phyloP scores from a whole-genome alignment of 2,797 vertebrate species.

The Leptodactylus fallax region DNA sequence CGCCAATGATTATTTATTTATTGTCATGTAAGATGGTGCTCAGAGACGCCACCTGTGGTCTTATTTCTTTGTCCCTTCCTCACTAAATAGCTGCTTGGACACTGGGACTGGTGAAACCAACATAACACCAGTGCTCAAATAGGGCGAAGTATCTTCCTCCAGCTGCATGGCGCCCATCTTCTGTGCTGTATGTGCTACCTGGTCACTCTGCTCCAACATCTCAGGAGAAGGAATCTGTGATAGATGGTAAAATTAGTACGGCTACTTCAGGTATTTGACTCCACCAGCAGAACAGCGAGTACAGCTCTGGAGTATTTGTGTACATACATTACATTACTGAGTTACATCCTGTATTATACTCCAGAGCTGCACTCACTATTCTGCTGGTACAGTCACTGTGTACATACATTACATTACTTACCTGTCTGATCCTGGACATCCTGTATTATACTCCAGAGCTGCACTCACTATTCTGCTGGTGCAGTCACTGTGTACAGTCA shows the following conservation, averaged over 20 bases:
- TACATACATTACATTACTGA: too few relatives aligned
- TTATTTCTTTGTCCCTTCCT: background rate
- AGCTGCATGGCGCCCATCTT: background rate
- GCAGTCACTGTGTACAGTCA: too few relatives aligned
- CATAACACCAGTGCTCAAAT: slow-evolving; percentile 12
- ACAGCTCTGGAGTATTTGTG: too few relatives aligned
- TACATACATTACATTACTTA: too few relatives aligned
- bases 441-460: too few relatives aligned
- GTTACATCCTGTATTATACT: too few relatives aligned
- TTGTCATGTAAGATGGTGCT: background rate
- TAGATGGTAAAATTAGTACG: background rate
- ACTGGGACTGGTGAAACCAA: slow-evolving; percentile 53
- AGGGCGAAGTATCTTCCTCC: background rate
- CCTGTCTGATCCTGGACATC: too few relatives aligned
- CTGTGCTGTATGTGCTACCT: background rate
- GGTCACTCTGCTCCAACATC: background rate
- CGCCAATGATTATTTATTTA: slow-evolving; percentile 29
- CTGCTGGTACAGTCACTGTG: too few relatives aligned
- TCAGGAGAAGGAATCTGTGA: background rate
- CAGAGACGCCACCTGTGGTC: background rate
- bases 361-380: too few relatives aligned
- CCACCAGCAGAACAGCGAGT: too few relatives aligned
- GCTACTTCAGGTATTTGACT: too few relatives aligned
- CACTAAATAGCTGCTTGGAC: slow-evolving; percentile 35
- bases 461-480: too few relatives aligned